These are phyloP conservation scores for Pteronotus mesoamericanus DNA, from an alignment of 2,797 vertebrate species.

Conservation along the genomic window DNA sequence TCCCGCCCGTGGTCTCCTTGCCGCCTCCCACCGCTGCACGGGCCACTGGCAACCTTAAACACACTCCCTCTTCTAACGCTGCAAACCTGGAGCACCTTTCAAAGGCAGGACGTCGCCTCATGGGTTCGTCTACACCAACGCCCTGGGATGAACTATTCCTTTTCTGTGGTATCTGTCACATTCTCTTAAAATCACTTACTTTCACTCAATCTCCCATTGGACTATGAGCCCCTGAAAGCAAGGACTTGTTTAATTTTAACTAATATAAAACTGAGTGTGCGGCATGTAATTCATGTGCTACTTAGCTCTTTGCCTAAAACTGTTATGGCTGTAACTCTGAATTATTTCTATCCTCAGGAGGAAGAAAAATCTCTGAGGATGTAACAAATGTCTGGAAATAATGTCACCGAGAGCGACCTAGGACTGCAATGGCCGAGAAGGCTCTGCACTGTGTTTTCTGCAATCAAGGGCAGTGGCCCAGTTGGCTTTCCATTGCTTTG, in stretches of 20 bases:
- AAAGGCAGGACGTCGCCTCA: not conserved
- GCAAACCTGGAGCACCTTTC: not conserved
- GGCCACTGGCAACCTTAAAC: not conserved
- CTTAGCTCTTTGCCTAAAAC: not conserved
- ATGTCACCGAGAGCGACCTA: not conserved
- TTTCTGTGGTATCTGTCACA: not conserved
- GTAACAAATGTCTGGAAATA: not conserved
- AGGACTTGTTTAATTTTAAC: not conserved
- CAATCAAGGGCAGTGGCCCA: no score
- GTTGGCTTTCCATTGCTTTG: not conserved
- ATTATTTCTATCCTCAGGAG: not conserved
- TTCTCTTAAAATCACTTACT: not conserved
- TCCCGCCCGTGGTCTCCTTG: not conserved
- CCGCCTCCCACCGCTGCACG: not conserved
- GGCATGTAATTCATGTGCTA: not conserved
- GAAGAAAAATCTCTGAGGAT: not conserved
- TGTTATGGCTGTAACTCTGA: not conserved
- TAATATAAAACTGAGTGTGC: not conserved
- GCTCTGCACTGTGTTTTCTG: no score
- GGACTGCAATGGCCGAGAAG: not conserved
- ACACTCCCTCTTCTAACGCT: not conserved
- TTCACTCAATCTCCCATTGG: not conserved
- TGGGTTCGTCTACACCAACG: not conserved
- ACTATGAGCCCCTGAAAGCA: not conserved
- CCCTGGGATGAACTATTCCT: not conserved